phyloP scores from a whole-genome alignment of 1,140 invertebrate genomes.

The Zelostemma sp. region DNA sequence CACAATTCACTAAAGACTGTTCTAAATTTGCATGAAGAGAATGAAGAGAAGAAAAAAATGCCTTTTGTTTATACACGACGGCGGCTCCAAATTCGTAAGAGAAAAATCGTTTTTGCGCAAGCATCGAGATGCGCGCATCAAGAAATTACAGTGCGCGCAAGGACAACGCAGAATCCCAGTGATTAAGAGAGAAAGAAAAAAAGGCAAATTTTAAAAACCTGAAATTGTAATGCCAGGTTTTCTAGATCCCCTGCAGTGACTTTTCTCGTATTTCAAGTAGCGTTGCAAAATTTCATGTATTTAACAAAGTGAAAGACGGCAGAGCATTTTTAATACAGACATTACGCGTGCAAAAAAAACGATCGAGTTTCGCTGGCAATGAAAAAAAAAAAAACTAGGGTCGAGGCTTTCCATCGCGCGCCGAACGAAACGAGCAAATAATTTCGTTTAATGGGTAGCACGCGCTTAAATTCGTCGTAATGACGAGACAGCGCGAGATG shows the following conservation, averaged over 20 bases:
- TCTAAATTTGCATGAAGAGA: conserved; percentile 3
- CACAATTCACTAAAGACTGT: conserved; percentile 2
- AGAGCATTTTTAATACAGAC: no score
- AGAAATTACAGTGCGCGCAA: conserved; percentile 6
- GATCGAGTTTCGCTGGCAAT: neutral
- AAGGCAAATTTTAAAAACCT: no score
- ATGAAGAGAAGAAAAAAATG: neutral
- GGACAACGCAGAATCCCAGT: neutral
- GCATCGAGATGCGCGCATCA: neutral
- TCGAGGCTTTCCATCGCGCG: neutral
- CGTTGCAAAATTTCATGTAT: no score
- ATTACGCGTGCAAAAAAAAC: neutral
- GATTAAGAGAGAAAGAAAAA: neutral
- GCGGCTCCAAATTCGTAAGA: neutral
- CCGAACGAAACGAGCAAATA: neutral
- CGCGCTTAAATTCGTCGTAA: neutral
- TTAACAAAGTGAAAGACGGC: no score
- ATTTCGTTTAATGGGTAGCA: neutral
- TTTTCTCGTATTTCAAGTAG: neutral
- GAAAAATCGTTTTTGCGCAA: neutral
- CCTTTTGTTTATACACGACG: neutral
- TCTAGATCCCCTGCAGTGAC: neutral
- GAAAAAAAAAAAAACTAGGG: neutral
- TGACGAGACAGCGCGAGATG: neutral
- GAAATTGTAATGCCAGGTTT: neutral